Base-by-base conservation (phyloP, 1,140 invertebrate species). In the Littorina saxatilis region DNA sequence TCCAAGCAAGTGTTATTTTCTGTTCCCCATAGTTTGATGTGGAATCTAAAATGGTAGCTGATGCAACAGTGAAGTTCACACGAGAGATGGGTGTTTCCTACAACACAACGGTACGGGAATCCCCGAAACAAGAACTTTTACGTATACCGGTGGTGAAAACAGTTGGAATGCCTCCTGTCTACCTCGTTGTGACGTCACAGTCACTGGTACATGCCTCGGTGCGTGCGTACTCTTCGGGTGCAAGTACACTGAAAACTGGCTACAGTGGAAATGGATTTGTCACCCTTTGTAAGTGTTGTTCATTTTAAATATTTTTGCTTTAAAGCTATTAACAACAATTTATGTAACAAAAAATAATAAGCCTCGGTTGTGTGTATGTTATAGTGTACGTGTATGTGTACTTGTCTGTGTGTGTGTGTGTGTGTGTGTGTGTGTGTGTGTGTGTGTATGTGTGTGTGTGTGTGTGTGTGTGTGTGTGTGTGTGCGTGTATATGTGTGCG, bases 11-110 rank as follows among this genome's bases (percentile, higher is more conserved):
- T n/a, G n/a, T n/a, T n/a, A n/a, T n/a, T n/a, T n/a, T n/a, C n/a
- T n/a, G n/a, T n/a, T n/a, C n/a, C n/a, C n/a, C n/a, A n/a, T n/a
- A 61, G 58, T 61, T 61, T 61, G 58, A 61, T 23, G 58, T 61
- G 7, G 23, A 23, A 7, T 11, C 58, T 13, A 23, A 61, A 9
- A 7, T 61, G 58, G 9, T 23, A 7, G 23, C 27, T 23, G 58
- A 61, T 29, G 58, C 58, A 23, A 61, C 58, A 7, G 27, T 61
- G 58, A 61, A 7, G 58, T 61, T 61, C 23, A 23, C 9, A 4
- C 7, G 58, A n/a, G 58, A 61, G 23, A 61, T 61, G 20, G 58
- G 58, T 61, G 9, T 61, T 4, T 13, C 58, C 58, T 61, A n/a
- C 58, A 61, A 61, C 23, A 11, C n/a, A 29, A 61, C 58, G 27